Evolutionary conservation across 1,140 invertebrate genomes (phyloP), one percentile per base, ranked within the genome.

Genomic region (Colletes latitarsis): DNA sequence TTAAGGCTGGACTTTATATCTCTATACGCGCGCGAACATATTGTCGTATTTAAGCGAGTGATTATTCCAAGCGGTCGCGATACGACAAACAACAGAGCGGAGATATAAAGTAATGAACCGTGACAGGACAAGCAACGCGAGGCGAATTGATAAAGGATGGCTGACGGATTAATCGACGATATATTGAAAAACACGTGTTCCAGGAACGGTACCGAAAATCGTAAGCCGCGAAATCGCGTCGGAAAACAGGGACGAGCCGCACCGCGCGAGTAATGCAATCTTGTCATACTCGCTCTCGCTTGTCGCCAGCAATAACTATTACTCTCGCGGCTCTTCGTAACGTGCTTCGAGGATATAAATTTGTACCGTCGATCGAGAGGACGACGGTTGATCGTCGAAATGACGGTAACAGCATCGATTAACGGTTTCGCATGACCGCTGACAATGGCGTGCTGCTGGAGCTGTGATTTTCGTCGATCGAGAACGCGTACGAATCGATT

Each of bases 291-390:
- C 74, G 82, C 77, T 78, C 82, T 64, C 8, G 73, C 80, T 82
- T 88, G 89, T 88, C 89, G 84, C 76, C 76, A 77, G 78, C 82
- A 86, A 90, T 90, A 90, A 89, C 86, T 83, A 90, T 89, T 89
- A 86, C 85, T 86, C 14, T 10, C 43, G 19, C 17, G n/a, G 55
- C 53, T 21, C 66, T 43, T 58, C 41, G 62, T 10, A 78, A 78
- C 58, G 53, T 68, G 63, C 1, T 10, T 63, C 63, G 55, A n/a
- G 57, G 60, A 73, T 86, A 86, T 70, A 86, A 87, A 87, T 86
- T 87, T 60, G 62, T 74, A 77, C 73, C 82, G 84, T 86, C 85
- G 73, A 52, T 57, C 77, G 53, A 12, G 53, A 12, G 55, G 30
- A 39, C 58, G 78, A 43, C 70, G 53, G 57, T 63, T 39, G 79